A percentile compares a stretch with the other conserved stretches of the same genome.
Conservation (phyloP, 2,113 vertebrate genomes). For the Lamprologus sp. region DNA sequence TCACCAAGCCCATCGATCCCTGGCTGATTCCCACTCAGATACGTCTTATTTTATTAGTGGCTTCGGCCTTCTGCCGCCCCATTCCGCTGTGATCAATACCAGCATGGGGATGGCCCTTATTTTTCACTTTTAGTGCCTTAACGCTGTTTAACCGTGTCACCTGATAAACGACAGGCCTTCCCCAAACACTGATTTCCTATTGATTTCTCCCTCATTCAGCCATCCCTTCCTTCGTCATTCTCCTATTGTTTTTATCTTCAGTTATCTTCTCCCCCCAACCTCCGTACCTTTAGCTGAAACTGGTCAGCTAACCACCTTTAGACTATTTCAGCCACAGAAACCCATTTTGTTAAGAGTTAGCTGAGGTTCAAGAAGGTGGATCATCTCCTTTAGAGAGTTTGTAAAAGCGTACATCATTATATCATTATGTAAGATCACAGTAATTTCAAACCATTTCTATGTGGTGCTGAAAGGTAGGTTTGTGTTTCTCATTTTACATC, state of each 20-base stretch:
- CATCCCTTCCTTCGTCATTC: slow-evolving; percentile 81
- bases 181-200: slow-evolving; percentile 96
- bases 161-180: slow-evolving; percentile 95
- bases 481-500: slow-evolving; percentile 13
- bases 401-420: not conserved
- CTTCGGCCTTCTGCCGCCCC: slow-evolving; percentile 93
- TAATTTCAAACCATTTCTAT: not conserved
- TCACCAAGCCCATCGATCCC: slow-evolving; percentile 72
- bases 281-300: slow-evolving; percentile 15
- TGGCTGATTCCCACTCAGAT: slow-evolving; percentile 80
- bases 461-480: not conserved
- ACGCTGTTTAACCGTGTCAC: slow-evolving; percentile 88
- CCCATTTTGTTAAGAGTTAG: not conserved
- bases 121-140: slow-evolving; percentile 89
- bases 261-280: slow-evolving; percentile 68
- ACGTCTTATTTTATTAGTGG: slow-evolving; percentile 99
- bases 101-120: slow-evolving; percentile 81
- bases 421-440: not conserved
- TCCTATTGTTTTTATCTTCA: slow-evolving; percentile 83
- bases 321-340: not conserved
- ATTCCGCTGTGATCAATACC: slow-evolving; percentile 94
- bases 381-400: not conserved
- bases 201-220: slow-evolving; percentile 86
- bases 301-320: not conserved
- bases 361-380: not conserved